Evolutionary conservation across 37 sponge, comb jelly and placozoan species (phyloP), one percentile per base, ranked within the genome.

Genomic region (Lycopodina hypogea): DNA sequence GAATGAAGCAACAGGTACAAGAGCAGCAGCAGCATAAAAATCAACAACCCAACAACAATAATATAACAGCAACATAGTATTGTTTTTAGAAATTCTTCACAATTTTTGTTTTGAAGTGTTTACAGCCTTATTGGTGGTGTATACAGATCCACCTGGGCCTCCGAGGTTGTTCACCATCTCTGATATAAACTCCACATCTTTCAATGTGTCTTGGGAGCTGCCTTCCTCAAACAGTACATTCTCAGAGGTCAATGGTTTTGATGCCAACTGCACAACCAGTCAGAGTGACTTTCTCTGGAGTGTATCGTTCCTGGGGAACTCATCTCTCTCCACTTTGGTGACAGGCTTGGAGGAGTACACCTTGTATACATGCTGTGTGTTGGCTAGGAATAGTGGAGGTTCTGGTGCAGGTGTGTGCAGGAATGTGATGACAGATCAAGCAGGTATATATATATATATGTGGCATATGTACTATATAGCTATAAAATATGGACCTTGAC

Each of bases 261-360:
- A n/a, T 15, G 52, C 42, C n/a, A 71, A 21, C 24, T 71, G 52
- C 42, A 28, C 72, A 7, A 71, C 36, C 17, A 36, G 28, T 8
- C 14, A 18, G n/a, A n/a, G n/a, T n/a, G n/a, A n/a, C n/a, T n/a
- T n/a, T n/a, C n/a, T n/a, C n/a, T n/a, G n/a, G n/a, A n/a, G n/a
- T n/a, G n/a, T n/a, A n/a, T n/a, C n/a, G n/a, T n/a, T n/a, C n/a
- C n/a, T n/a, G n/a, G 68, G 68, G 33, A 77, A 63, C 26, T 36
- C 48, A 2, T 45, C 66, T 17, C 30, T 37, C 29, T 45, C 66
- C 18, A 45, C 22, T 3, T 1, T 8, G 37, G 58, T 74, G 57
- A 74, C 39, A 15, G 29, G 14, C 12, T 35, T 77, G 11, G 61
- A 77, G 23, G 61, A 58, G 48, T 42, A 63, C 78, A 71, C 72